Percentiles rank a stretch among this genome's conserved stretches.
Conservation (phyloP, 2,113 vertebrate genomes). For the Tonatia bakeri region DNA sequence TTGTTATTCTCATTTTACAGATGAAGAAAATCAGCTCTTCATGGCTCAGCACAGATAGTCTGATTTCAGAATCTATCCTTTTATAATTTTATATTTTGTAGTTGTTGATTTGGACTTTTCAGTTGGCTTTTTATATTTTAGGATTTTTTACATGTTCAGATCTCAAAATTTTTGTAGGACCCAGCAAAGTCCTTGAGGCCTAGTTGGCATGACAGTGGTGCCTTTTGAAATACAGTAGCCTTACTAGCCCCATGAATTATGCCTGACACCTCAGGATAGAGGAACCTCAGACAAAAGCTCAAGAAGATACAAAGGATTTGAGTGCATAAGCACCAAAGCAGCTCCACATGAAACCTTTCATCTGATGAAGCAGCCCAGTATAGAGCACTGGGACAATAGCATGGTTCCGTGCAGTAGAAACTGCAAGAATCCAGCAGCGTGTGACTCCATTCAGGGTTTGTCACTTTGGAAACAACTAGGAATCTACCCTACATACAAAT, state of each 20-base stretch:
- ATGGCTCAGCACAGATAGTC: background rate
- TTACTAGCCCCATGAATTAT: background rate
- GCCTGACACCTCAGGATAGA: background rate
- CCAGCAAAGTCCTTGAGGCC: background rate
- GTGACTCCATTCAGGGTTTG: background rate
- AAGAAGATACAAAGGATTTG: background rate
- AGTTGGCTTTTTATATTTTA: background rate
- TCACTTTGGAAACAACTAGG: background rate
- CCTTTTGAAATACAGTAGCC: background rate
- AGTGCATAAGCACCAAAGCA: background rate
- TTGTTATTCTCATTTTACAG: background rate
- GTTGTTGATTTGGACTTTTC: conserved; percentile 2
- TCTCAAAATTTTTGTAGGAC: background rate
- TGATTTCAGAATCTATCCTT: background rate
- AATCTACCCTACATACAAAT: background rate
- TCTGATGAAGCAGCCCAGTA: background rate
- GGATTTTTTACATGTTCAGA: background rate
- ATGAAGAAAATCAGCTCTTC: background rate
- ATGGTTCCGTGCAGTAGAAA: background rate
- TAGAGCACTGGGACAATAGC: background rate
- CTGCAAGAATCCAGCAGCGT: background rate
- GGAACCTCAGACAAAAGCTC: background rate
- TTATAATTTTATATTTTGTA: background rate
- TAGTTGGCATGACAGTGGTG: background rate
- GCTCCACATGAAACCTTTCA: background rate